Base-by-base conservation (phyloP, 1,140 invertebrate genomes). In the Palaemon carinicauda region DNA sequence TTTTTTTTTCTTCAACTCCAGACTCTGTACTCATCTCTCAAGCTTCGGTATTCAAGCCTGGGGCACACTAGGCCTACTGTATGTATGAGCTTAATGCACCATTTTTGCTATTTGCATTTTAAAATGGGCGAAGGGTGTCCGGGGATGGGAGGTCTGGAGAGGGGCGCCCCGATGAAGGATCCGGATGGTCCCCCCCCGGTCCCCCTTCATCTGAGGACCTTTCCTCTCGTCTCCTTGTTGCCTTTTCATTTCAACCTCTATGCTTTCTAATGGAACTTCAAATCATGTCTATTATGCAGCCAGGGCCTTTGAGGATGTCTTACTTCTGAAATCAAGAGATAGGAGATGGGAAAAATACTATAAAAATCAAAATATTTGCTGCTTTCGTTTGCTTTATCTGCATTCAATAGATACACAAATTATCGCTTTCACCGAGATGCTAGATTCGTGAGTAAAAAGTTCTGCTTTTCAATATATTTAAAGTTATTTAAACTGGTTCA, bases 31-130 rank as follows among this genome's bases (percentile, higher is more conserved):
- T 31, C 69, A 73, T 29, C 27, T 29, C 69, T 73, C 75, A 29
- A 29, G 83, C 75, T 53, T 31, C 60, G 83, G 83, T 85, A 85
- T 85, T 85, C 83, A 85, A 50, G 75, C 83, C 83, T n/a, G 7
- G 50, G 83, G 83, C 83, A 53, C 54, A 29, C 53, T 85, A 85
- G 83, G 83, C 83, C 83, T 85, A 85, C 83, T 85, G 56, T 85
- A 85, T 85, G 83, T 85, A 85, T 85, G 83, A 85, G 83, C 83
- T 53, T 85, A 85, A 85, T 85, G 83, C 83, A 85, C 83, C 83
- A 85, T 85, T 85, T 69, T 85, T 85, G 83, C 83, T 79, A 85
- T 85, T 85, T 85, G 83, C 83, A 85, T 85, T 85, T 85, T 85
- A 85, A 85, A 85, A 85, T 85, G 83, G 83, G 83, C 77, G 83